Conservation (phyloP, 2,888 invertebrate species). For the Spisula solida region DNA sequence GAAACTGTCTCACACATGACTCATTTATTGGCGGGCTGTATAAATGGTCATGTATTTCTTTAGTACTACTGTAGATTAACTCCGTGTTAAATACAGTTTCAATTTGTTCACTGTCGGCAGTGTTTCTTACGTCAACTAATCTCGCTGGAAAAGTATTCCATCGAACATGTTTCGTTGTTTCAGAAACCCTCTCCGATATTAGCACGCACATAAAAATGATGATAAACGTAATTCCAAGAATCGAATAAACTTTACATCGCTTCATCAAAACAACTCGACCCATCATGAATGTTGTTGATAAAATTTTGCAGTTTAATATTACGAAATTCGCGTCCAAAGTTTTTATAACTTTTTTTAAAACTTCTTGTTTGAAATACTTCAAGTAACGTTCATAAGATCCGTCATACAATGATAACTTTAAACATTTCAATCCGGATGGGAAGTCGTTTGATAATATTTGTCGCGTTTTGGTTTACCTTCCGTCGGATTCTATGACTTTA, state of each 20-base stretch:
- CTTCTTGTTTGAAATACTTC: constrained; percentile 24
- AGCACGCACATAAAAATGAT: background rate
- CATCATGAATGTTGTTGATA: too few relatives aligned
- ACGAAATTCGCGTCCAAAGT: too few relatives aligned
- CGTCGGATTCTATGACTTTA: too few relatives aligned
- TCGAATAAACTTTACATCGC: background rate
- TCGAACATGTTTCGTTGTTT: background rate
- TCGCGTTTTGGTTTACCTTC: too few relatives aligned
- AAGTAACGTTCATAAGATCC: constrained; percentile 25
- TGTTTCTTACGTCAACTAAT: background rate
- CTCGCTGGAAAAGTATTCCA: background rate
- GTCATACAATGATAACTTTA: constrained; percentile 31
- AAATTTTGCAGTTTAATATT: too few relatives aligned
- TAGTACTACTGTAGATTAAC: background rate
- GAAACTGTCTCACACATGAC: constrained; percentile 35
- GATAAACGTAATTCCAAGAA: background rate
- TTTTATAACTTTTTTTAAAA: too few relatives aligned
- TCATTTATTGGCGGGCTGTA: constrained; percentile 37
- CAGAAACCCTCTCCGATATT: background rate
- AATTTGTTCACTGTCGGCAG: background rate
- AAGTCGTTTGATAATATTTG: too few relatives aligned
- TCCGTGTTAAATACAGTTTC: background rate
- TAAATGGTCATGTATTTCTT: background rate
- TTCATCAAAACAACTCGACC: background rate
- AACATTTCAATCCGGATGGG: too few relatives aligned